Evolutionary conservation across 2,797 vertebrate genomes (phyloP).

Genomic region (Euthynnus affinis): DNA sequence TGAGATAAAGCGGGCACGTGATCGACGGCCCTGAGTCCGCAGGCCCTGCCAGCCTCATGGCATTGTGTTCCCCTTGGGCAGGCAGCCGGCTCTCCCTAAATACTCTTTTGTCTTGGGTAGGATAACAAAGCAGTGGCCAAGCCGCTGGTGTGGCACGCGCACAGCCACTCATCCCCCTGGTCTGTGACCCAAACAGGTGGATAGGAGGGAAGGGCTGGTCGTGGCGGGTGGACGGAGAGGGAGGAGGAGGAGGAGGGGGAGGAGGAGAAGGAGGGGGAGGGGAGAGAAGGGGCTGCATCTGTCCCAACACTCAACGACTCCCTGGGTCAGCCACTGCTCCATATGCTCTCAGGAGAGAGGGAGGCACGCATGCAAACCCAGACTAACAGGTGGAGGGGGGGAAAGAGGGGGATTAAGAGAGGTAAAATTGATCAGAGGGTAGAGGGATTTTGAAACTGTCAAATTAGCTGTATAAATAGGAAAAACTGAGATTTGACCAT

Average conservation of each 20-base stretch:
- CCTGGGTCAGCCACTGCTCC: constrained; percentile 79
- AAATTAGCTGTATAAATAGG: constrained; percentile 73
- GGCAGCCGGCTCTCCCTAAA: constrained; percentile 84
- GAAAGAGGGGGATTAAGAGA: constrained; percentile 67
- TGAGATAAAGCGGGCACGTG: constrained; percentile 79
- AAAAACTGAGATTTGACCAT: constrained; percentile 55
- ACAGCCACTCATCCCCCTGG: constrained; percentile 74
- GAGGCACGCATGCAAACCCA: constrained; percentile 69
- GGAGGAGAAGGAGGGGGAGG: constrained; percentile 31
- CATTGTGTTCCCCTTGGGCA: constrained; percentile 80
- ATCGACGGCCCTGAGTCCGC: constrained; percentile 61
- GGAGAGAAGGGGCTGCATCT: constrained; percentile 77
- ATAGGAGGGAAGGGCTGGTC: constrained; percentile 68
- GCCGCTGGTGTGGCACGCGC: constrained; percentile 84
- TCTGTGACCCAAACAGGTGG: constrained; percentile 86
- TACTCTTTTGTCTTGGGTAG: constrained; percentile 83
- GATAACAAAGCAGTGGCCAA: constrained; percentile 82
- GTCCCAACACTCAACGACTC: constrained; percentile 82
- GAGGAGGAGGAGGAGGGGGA: constrained; percentile 18
- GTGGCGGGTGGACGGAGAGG: constrained; percentile 44
- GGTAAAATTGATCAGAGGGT: constrained; percentile 69
- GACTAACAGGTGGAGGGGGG: constrained; percentile 78
- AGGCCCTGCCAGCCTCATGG: constrained; percentile 82
- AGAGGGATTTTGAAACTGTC: constrained; percentile 68
- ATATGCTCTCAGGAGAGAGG: constrained; percentile 84